Percentiles rank a stretch among this genome's conserved stretches.
phyloP scores from a whole-genome alignment of 30 jellyfish, hydroid and myxozoan species.

The Aurelia aurita complex sp. Pacific region DNA sequence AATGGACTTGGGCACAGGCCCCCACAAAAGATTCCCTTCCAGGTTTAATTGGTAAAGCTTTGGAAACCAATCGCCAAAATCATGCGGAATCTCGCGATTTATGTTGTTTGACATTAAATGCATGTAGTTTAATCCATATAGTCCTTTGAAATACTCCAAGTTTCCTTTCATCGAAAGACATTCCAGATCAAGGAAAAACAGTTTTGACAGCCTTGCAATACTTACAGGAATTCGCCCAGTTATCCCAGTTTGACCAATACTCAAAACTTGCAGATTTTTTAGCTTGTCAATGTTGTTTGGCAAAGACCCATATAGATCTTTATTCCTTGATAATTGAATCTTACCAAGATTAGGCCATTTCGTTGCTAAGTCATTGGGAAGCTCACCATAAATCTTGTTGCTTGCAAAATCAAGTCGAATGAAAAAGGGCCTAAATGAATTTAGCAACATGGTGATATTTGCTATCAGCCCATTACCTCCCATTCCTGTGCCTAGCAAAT shows the following conservation, averaged over 20 bases:
- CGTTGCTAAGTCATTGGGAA: slow-evolving; percentile 29
- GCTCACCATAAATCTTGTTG: slow-evolving; percentile 26
- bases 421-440: slow-evolving; percentile 16
- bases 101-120: slow-evolving; percentile 48
- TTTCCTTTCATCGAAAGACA: slow-evolving; percentile 36
- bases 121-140: slow-evolving; percentile 15
- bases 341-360: slow-evolving; percentile 35
- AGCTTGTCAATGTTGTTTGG: slow-evolving; percentile 28
- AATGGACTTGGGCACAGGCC: slow-evolving; percentile 52
- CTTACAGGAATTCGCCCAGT: slow-evolving; percentile 28
- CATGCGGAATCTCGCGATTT: slow-evolving; percentile 49
- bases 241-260: slow-evolving; percentile 60
- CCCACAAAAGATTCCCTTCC: slow-evolving; percentile 37
- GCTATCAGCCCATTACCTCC: slow-evolving; percentile 37
- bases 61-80: slow-evolving; percentile 75
- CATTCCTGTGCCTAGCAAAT: slow-evolving; percentile 41
- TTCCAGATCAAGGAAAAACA: slow-evolving; percentile 54
- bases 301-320: slow-evolving; percentile 17
- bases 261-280: slow-evolving; percentile 53
- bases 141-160: slow-evolving; percentile 23
- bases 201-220: slow-evolving; percentile 34
- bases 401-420: slow-evolving; percentile 47
- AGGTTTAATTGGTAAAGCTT: slow-evolving; percentile 17
- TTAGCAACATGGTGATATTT: slow-evolving; percentile 7
- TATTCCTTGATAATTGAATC: slow-evolving; percentile 50